Conservation (phyloP, 2,113 vertebrate genomes). For the Cyprinodon tularosa region DNA sequence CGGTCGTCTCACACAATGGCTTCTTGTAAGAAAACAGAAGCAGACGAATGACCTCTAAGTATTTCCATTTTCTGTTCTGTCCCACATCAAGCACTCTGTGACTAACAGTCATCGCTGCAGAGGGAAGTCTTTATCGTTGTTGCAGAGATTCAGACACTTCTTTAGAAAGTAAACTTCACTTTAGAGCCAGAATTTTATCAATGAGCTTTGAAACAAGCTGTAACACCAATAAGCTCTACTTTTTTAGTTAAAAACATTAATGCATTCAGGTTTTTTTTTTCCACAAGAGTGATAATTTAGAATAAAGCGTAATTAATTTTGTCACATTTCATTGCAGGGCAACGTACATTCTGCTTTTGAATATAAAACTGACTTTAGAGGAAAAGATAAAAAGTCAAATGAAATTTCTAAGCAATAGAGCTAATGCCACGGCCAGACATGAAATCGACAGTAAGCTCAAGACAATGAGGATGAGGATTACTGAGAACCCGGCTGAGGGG, state of each 20-base stretch:
- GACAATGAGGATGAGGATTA: conserved; percentile 77
- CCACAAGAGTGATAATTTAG: conserved; percentile 4
- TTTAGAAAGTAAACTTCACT: conserved; percentile 45
- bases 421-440: conserved; percentile 72
- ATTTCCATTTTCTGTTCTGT: conserved; percentile 35
- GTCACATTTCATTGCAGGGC: conserved; percentile 33
- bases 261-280: neutral
- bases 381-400: conserved; percentile 59
- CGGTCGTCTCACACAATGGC: conserved; percentile 15
- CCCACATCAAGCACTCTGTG: conserved; percentile 42
- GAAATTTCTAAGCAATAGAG: conserved; percentile 56
- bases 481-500: conserved; percentile 47
- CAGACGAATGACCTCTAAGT: conserved; percentile 54
- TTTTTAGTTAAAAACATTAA: neutral
- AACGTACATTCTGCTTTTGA: conserved; percentile 40
- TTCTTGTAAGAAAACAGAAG: conserved; percentile 16
- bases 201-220: conserved; percentile 26
- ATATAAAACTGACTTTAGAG: conserved; percentile 52
- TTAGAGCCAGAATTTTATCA: conserved; percentile 40
- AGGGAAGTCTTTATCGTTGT: conserved; percentile 29
- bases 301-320: conserved; percentile 39
- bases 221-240: neutral
- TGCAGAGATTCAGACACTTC: conserved; percentile 37
- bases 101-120: conserved; percentile 25
- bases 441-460: conserved; percentile 76